Percentiles rank a stretch among this genome's conserved stretches.
Conservation (phyloP, 2,797 vertebrate genomes). For the Iguana delicatissima region DNA sequence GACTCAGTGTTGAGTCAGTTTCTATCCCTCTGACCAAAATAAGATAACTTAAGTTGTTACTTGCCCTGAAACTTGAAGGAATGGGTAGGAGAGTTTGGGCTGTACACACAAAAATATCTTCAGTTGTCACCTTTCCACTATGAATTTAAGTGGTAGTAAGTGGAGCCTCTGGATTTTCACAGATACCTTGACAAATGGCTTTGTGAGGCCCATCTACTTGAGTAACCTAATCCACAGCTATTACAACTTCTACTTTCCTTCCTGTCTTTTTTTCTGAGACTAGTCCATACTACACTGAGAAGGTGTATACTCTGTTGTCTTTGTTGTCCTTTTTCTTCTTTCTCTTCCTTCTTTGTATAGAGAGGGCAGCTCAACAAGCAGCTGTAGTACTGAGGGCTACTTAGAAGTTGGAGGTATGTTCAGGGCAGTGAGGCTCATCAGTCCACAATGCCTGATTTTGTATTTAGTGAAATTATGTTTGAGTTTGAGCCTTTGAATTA, state of each 20-base stretch:
- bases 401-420: not conserved
- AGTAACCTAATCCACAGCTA: not conserved
- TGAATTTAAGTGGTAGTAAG: not conserved
- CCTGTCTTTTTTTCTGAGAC: not conserved
- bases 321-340: not conserved
- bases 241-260: not conserved
- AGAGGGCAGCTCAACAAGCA: not conserved
- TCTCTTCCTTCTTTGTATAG: not conserved
- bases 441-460: not conserved
- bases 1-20: not conserved
- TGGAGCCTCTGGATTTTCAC: not conserved
- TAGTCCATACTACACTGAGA: not conserved
- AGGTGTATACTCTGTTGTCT: too few relatives aligned
- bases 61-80: not conserved
- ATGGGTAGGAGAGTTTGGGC: not conserved
- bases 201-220: not conserved
- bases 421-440: not conserved
- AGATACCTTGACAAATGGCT: too few relatives aligned
- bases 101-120: not conserved
- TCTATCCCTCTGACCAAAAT: not conserved
- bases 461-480: not conserved
- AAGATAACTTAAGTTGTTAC: not conserved
- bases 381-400: too few relatives aligned
- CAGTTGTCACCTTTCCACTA: not conserved
- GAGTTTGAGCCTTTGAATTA: not conserved